Evolutionary conservation across 2,797 vertebrate genomes (phyloP).

Genomic region (Hydrocynus forskahlii): DNA sequence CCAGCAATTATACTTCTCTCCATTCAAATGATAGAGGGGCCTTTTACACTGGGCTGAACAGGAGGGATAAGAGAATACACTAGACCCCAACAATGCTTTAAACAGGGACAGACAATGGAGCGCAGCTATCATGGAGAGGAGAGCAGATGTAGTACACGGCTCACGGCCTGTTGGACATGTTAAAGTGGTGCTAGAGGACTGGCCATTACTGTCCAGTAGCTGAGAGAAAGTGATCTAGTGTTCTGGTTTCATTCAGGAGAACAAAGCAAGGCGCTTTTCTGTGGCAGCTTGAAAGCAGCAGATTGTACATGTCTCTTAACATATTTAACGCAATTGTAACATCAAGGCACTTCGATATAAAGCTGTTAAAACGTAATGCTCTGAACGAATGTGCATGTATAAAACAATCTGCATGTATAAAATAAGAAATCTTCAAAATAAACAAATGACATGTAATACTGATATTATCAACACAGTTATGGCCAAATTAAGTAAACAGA

Average conservation of each 20-base stretch:
- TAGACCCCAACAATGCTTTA: conserved; percentile 46
- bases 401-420: too few species aligned
- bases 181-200: conserved; percentile 31
- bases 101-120: conserved; percentile 47
- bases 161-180: conserved; percentile 18
- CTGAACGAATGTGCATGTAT: neutral
- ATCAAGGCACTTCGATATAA: neutral
- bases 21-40: conserved; percentile 49
- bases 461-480: too few species aligned
- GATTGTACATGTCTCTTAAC: neutral
- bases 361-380: neutral
- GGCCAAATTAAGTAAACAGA: too few species aligned
- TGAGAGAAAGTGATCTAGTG: conserved; percentile 10
- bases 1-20: conserved; percentile 59
- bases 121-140: conserved; percentile 33
- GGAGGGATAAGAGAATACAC: conserved; percentile 37
- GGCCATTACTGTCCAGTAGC: neutral
- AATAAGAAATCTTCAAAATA: too few species aligned
- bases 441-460: too few species aligned
- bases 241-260: neutral
- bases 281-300: neutral
- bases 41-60: conserved; percentile 36
- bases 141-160: conserved; percentile 37
- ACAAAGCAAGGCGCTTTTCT: neutral
- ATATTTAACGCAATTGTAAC: neutral